These are phyloP conservation scores for Mormyrops boulengeri DNA, from an alignment of 2,797 vertebrate species.

Conservation along the genomic window DNA sequence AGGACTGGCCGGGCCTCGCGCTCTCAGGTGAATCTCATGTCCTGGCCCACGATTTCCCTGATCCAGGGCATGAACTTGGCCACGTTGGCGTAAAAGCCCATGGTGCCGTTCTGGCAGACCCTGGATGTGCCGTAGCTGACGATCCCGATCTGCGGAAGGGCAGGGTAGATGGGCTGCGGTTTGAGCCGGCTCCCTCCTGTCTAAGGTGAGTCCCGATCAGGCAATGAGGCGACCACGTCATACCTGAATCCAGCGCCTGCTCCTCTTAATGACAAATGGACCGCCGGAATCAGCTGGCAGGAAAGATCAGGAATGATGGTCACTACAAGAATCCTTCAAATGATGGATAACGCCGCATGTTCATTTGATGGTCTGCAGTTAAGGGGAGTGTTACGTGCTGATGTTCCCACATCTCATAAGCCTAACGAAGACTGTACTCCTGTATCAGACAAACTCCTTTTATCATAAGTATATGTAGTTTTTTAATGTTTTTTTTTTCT, in stretches of 20 bases:
- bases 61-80: constrained; percentile 17
- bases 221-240: neutral
- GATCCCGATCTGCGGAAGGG: constrained; percentile 13
- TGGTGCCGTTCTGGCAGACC: neutral
- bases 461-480: neutral
- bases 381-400: neutral
- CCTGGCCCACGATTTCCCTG: constrained; percentile 5
- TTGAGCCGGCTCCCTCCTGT: neutral
- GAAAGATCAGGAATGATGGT: neutral
- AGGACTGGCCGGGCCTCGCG: neutral
- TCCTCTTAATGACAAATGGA: constrained; percentile 21
- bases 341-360: neutral
- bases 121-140: constrained; percentile 4
- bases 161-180: neutral
- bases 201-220: neutral
- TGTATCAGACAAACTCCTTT: neutral
- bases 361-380: neutral
- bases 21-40: constrained; percentile 4
- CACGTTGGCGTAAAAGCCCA: constrained; percentile 11
- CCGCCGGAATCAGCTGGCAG: constrained; percentile 16
- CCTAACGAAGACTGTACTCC: neutral
- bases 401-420: neutral
- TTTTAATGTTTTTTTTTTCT: neutral
- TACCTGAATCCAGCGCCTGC: constrained; percentile 21
- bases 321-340: neutral